Evolutionary conservation across 2,113 vertebrate genomes (phyloP).

Genomic region (Phainopepla nitens): DNA sequence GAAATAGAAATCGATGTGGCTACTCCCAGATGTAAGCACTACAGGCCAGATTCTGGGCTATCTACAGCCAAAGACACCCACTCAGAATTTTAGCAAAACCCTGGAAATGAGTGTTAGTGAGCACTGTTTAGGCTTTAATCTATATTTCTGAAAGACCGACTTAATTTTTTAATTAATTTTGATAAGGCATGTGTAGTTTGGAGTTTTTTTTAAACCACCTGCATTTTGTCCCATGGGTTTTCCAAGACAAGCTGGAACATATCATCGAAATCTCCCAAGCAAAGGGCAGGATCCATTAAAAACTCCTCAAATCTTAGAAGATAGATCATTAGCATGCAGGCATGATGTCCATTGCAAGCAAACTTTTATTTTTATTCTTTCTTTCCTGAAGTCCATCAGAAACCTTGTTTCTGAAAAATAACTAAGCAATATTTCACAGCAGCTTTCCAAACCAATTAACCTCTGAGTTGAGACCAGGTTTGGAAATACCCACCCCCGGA

Average conservation of each 20-base stretch:
- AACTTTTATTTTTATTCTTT: neutral
- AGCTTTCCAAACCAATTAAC: conserved; percentile 43
- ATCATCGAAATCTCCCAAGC: neutral
- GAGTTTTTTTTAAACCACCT: neutral
- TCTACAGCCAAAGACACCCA: rapidly evolving
- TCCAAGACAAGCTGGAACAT: neutral
- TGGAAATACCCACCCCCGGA: neutral
- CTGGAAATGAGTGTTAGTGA: neutral
- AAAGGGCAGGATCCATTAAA: neutral
- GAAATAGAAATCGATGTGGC: neutral
- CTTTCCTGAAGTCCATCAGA: neutral
- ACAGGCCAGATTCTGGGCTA: neutral
- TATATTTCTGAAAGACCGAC: neutral
- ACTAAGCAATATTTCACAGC: neutral
- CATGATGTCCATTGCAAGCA: neutral
- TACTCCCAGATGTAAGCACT: neutral
- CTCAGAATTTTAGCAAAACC: neutral
- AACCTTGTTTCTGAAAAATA: neutral
- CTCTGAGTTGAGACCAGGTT: neutral
- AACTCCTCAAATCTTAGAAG: neutral
- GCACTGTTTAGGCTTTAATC: neutral
- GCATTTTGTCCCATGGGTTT: neutral
- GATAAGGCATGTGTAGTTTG: neutral
- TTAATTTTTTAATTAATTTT: neutral
- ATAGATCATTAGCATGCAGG: neutral